Evolutionary conservation across 2,888 invertebrate genomes (phyloP).

Genomic region (Cosmopolites sordidus): DNA sequence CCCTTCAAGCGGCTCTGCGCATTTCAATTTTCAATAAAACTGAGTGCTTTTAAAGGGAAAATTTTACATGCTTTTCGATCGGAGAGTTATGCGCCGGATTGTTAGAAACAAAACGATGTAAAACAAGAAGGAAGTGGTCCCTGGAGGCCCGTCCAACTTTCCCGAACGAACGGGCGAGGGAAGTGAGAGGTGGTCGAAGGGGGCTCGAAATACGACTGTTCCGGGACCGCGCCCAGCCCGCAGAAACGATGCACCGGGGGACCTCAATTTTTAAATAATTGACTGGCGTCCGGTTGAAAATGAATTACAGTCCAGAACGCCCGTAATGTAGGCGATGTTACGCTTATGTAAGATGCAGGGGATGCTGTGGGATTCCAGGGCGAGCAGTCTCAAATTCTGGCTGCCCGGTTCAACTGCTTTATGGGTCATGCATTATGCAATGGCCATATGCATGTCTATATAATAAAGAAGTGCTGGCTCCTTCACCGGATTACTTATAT

Average conservation of each 20-base stretch:
- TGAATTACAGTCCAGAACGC: constrained; percentile 48
- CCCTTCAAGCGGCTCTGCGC: constrained; percentile 37
- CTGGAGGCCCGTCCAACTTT: constrained; percentile 41
- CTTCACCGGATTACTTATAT: too few relatives aligned
- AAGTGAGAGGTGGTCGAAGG: constrained; percentile 24
- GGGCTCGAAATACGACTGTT: constrained; percentile 48
- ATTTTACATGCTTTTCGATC: constrained; percentile 37
- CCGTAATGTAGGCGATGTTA: constrained; percentile 41
- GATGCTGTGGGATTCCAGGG: constrained; percentile 28
- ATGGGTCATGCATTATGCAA: constrained; percentile 39
- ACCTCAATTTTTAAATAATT: constrained; percentile 54
- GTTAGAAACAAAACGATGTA: constrained; percentile 53
- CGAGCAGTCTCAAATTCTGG: constrained; percentile 42
- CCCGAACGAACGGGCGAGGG: constrained; percentile 26
- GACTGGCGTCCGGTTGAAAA: constrained; percentile 53
- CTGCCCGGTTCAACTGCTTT: constrained; percentile 35
- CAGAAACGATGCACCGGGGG: constrained; percentile 50
- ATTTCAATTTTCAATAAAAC: constrained; percentile 50
- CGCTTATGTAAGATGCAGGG: constrained; percentile 40
- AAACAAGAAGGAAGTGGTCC: constrained; percentile 50
- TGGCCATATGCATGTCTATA: constrained; percentile 24
- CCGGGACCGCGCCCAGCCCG: constrained; percentile 42
- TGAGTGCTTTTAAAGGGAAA: constrained; percentile 35
- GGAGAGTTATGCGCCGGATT: constrained; percentile 37
- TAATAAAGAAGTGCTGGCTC: too few relatives aligned